Percentiles rank a stretch among this genome's conserved stretches.
Conservation (phyloP, 1,140 invertebrate genomes). For the Drosophila ficusphila region DNA sequence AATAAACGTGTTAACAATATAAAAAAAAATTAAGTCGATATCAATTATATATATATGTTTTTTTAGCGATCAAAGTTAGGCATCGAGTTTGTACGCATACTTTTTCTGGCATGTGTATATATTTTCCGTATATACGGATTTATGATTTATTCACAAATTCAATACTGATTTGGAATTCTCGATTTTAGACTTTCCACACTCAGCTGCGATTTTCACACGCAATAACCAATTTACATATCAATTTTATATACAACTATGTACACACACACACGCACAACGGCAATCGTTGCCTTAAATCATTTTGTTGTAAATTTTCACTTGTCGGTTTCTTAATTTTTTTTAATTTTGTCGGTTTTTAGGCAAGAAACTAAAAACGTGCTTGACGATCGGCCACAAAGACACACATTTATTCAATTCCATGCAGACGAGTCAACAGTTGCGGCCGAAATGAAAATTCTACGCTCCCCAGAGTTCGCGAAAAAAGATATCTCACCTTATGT, state of each 20-base stretch:
- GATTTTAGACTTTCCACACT: slow-evolving; percentile 34
- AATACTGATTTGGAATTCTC: slow-evolving; percentile 63
- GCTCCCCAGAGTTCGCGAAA: slow-evolving; percentile 36
- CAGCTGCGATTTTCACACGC: slow-evolving; percentile 65
- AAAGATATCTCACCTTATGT: slow-evolving; percentile 24
- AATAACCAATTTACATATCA: slow-evolving; percentile 35
- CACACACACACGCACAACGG: slow-evolving; percentile 17
- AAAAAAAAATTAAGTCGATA: too few species aligned
- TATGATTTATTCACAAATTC: slow-evolving; percentile 69
- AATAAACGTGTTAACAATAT: too few species aligned
- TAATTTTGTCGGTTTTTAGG: slow-evolving; percentile 4
- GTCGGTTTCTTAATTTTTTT: slow-evolving; percentile 3
- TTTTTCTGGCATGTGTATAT: too few species aligned
- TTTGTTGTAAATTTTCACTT: slow-evolving; percentile 42
- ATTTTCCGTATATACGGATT: slow-evolving; percentile 23
- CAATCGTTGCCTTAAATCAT: slow-evolving; percentile 36
- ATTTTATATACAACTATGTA: slow-evolving; percentile 41
- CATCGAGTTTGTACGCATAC: too few species aligned
- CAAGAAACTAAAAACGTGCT: slow-evolving; percentile 66
- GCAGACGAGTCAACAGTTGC: slow-evolving; percentile 80
- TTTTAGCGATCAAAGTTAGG: too few species aligned
- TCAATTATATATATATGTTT: slow-evolving; percentile 22
- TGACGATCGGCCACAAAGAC: slow-evolving; percentile 52
- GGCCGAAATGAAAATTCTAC: slow-evolving; percentile 76
- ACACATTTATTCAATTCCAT: slow-evolving; percentile 57